Base-by-base conservation (phyloP, 2,113 vertebrate genomes). In the Phocoena phocoena region DNA sequence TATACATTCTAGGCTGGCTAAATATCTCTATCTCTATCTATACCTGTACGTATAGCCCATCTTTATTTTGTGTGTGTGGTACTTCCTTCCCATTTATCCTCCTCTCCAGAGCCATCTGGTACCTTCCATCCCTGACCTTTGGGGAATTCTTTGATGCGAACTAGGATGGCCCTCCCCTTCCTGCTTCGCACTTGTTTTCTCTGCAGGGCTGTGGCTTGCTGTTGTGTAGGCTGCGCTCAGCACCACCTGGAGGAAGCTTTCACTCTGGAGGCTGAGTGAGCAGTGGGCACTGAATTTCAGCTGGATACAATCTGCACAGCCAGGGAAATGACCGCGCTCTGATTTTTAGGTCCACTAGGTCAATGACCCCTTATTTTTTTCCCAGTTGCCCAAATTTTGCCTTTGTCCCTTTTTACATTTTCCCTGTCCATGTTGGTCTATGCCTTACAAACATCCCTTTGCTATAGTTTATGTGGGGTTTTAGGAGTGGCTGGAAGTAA, bases 241-340 rank as follows among this genome's bases (percentile, higher is more conserved):
- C 11, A 12, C 33, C 28, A 9, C 47, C 13, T 5, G 8, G n/a
- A 25, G 20, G 1, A 26, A 26, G 25, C 18, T 17, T 60, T 50
- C 38, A 17, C 31, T 58, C 38, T 26, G 38, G 25, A 44, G 33
- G 17, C 12, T 1, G 13, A 58, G 62, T 47, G 55, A 58, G n/a
- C 38, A 4, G 55, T 17, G 10, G 36, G 2, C 15, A 18, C 53
- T 25, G 14, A 14, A 8, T 4, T 18, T 38, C 21, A 20, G 23
- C 18, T 28, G 55, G 33, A 60, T 18, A 38, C 11, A 53, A 3
- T 60, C 23, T 7, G 12, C 70, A 41, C 2, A n/a, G 60, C 17
- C 8, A 23, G 44, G 12, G 1, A 12, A 9, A 10, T 25, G 23
- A 1, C 25, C 8, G 21, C 0, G 7, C 8, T 83, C 65, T 44